These are phyloP conservation scores for Ptychochromis oligacanthus DNA, from an alignment of 2,113 vertebrate species.

Conservation along the genomic window DNA sequence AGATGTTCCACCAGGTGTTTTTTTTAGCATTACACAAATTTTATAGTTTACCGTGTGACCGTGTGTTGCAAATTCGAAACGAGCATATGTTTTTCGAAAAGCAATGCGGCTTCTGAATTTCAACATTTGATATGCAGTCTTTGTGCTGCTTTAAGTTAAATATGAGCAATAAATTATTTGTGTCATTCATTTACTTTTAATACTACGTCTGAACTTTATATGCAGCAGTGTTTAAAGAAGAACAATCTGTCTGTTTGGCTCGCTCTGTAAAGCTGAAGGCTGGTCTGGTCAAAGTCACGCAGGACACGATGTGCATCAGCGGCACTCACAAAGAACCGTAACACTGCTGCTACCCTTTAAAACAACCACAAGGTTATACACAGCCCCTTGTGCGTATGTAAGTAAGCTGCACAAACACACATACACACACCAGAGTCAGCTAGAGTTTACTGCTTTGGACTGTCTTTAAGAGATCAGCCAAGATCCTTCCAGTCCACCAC, in stretches of 20 bases:
- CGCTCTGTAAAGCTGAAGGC: constrained; percentile 37
- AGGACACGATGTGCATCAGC: constrained; percentile 63
- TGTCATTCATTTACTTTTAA: not conserved
- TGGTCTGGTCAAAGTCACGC: constrained; percentile 61
- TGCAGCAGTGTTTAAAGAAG: constrained; percentile 34
- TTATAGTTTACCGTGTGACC: not conserved
- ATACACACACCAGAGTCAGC: not conserved
- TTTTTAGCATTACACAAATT: not conserved
- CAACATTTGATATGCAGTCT: not conserved
- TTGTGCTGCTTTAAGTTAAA: not conserved
- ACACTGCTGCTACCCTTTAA: constrained; percentile 47
- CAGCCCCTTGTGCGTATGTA: not conserved
- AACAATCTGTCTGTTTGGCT: constrained; percentile 22
- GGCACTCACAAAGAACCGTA: constrained; percentile 47
- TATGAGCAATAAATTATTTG: not conserved
- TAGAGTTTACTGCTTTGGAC: constrained; percentile 30
- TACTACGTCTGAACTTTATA: not conserved
- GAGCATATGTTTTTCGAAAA: not conserved
- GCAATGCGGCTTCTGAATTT: not conserved
- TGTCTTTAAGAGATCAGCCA: constrained; percentile 40
- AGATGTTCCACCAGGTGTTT: not conserved
- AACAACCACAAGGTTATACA: constrained; percentile 57
- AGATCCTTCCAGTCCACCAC: constrained; percentile 28
- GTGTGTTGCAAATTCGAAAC: not conserved
- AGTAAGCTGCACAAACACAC: constrained; percentile 10